phyloP scores from a whole-genome alignment of 2,888 invertebrate species.

The Yponomeuta sedellus region DNA sequence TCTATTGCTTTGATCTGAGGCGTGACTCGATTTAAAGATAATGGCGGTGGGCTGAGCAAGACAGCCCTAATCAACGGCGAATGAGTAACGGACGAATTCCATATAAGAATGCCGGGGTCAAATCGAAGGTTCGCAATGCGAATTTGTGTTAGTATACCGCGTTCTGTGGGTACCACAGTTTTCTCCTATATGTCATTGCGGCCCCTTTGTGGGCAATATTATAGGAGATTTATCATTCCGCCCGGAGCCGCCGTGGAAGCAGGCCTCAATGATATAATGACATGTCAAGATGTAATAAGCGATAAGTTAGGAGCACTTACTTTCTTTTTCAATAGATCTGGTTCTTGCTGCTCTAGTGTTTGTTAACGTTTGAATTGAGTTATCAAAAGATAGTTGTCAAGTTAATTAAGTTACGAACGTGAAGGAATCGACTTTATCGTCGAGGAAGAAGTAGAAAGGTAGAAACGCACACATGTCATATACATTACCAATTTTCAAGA shows the following conservation, averaged over 20 bases:
- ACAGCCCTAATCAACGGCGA: constrained; percentile 50
- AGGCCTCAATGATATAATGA: constrained; percentile 35
- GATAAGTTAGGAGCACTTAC: constrained; percentile 41
- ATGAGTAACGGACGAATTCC: constrained; percentile 64
- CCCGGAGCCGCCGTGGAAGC: constrained; percentile 23
- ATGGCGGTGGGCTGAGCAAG: neutral
- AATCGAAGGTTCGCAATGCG: constrained; percentile 59
- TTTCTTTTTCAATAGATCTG: constrained; percentile 53
- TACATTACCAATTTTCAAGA: no score
- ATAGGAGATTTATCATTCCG: constrained; percentile 31
- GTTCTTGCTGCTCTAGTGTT: constrained; percentile 16
- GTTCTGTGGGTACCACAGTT: constrained; percentile 26
- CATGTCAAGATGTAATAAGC: constrained; percentile 33
- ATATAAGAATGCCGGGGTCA: constrained; percentile 67
- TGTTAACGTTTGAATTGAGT: neutral
- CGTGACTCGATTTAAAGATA: neutral
- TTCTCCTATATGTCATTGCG: constrained; percentile 62
- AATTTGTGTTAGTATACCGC: constrained; percentile 68
- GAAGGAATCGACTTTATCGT: no score
- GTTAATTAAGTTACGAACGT: neutral
- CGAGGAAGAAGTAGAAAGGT: no score
- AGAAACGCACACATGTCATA: no score
- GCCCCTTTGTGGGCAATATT: constrained; percentile 34
- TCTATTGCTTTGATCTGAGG: neutral
- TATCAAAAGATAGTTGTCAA: neutral